Evolutionary conservation across 1,140 invertebrate species (phyloP), one percentile per base, ranked within the genome.

Genomic region (Trichonephila clavata): DNA sequence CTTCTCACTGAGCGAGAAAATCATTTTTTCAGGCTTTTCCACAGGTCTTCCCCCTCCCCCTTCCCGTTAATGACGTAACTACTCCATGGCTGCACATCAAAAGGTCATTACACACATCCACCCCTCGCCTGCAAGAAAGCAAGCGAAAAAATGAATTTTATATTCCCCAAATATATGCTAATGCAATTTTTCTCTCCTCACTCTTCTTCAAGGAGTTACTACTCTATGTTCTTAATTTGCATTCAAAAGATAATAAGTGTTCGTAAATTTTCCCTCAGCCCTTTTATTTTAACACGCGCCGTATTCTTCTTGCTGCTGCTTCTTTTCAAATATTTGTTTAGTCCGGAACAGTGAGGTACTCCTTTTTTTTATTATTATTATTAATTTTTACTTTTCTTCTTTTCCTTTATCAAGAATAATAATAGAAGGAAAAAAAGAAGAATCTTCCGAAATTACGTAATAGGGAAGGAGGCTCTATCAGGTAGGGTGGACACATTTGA

Each of bases 221-320:
- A n/a, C 68, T 20, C 68, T 27, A n/a, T 83, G 88, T 61, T 90
- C 88, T 90, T 90, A 90, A 90, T 90, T 90, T 90, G 88, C 88
- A 90, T 90, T 77, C 88, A 90, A 90, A 80, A 90, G 50, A 90
- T 90, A 90, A 90, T 90, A 90, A 90, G 88, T 90, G 88, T 68
- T 80, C 57, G 68, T 60, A 90, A 77, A 81, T 90, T 90, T 80
- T 90, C 68, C 63, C 24, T 21, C 87, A 20, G 63, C 21, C 43
- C 77, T 81, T 83, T 83, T 57, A 59, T 83, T 83, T 83, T 83
- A 83, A 83, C 80, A 39, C 80, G 80, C 39, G 39, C 20, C 50
- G 7, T 50, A 50, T 7, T 50, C 50, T 50, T 50, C 50, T 50
- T 83, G 20, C 24, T 80, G 16, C 8, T 80, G 7, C 21, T 65